phyloP scores from a whole-genome alignment of 2,113 vertebrate species.

The Lutjanus erythropterus region DNA sequence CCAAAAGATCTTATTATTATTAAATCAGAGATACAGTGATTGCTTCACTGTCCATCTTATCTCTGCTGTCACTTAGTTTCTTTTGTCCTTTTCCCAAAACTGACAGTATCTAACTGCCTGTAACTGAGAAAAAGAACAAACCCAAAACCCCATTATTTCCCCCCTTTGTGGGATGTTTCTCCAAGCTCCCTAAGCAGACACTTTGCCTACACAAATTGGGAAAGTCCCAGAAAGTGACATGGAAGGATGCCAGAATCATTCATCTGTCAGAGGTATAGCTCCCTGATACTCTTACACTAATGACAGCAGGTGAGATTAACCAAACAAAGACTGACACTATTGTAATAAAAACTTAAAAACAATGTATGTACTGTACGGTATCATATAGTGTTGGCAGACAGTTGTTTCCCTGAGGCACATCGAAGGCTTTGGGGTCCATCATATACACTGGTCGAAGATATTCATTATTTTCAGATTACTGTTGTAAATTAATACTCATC shows the following conservation, averaged over 20 bases:
- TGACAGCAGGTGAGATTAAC: not conserved
- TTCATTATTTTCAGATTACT: slow-evolving; percentile 28
- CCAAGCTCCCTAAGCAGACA: not conserved
- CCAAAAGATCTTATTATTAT: not conserved
- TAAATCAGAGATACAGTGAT: not conserved
- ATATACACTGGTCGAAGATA: not conserved
- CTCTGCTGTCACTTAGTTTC: too few species aligned
- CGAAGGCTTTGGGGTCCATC: too few species aligned
- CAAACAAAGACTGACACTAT: not conserved
- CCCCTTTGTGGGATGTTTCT: too few species aligned
- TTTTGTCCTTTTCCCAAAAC: too few species aligned
- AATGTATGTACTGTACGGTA: not conserved
- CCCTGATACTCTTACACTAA: not conserved
- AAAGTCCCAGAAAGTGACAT: not conserved
- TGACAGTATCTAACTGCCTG: too few species aligned
- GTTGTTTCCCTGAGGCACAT: not conserved
- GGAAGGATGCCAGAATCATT: not conserved
- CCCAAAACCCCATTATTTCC: too few species aligned
- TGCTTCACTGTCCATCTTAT: too few species aligned
- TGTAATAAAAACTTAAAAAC: not conserved
- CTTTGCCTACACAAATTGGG: not conserved
- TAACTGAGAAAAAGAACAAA: too few species aligned
- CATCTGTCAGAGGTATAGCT: too few species aligned
- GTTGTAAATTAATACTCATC: slow-evolving; percentile 18
- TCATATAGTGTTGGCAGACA: not conserved